Evolutionary conservation across 2,888 invertebrate genomes (phyloP), one percentile per base, ranked within the genome.

Genomic region (Mythimna albipuncta): DNA sequence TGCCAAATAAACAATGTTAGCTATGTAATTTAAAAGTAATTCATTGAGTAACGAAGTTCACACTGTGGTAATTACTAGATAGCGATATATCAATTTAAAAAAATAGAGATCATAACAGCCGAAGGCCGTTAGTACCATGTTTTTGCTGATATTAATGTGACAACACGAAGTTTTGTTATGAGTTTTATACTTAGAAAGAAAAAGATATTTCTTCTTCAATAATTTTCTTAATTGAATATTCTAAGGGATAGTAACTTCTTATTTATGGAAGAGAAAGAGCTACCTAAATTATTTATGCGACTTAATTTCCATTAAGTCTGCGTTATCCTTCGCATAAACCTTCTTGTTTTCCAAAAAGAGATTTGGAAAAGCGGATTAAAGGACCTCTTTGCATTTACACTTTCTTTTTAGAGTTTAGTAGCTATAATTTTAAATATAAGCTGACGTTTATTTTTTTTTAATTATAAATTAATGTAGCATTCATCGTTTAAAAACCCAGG

Each of bases 51-150:
- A 61, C 52, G 38, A 2, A n/a, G 44, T 77, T 74, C 16, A 38
- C 71, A 44, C 54, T 62, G 9, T 58, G 47, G 38, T 59, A 64
- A 64, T 62, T 26, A 38, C 6, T 9, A 52, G 54, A 64, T 32
- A 57, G 9, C 26, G 58, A 58, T 59, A 74, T 32, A 55, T 38
- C 26, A 70, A 79, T 77, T 75, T 74, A 38, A 64, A 73, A 10
- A 67, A 57, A 69, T 41, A 41, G 32, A 19, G 32, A 59, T 79
- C 59, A 63, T 52, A 67, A 57, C n/a, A 35, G 13, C 26, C 19
- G 59, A 73, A 47, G 11, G 38, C 21, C 26, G 73, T 10, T 7
- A 41, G n/a, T 68, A 9, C 6, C 10, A 54, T 16, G 3, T 35
- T 47, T 70, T 61, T 54, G 41, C 32, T 10, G 21, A 66, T 21